Evolutionary conservation across 2,888 invertebrate species (phyloP), one percentile per base, ranked within the genome.

Genomic region (Pollenia amentaria): DNA sequence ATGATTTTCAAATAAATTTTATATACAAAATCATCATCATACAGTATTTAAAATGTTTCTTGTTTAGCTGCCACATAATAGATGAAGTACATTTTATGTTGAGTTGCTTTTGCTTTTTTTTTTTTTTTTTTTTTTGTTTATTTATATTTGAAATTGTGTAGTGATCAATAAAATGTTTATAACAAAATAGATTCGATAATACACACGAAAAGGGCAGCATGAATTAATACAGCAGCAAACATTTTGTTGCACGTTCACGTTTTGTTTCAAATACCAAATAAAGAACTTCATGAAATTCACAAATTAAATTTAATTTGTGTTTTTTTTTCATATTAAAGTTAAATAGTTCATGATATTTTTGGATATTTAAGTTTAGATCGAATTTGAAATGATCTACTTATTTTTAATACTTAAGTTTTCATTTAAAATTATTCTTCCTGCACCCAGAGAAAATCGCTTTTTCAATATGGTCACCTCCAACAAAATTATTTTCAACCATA

Each of bases 221-320:
- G 16, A n/a, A 48, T 12, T 29, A 29, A 40, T 11, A 40, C 8
- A 48, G 48, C 14, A 38, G 16, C 29, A 29, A 38, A 21, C 14
- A 40, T 53, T 62, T 53, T 53, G n/a, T 48, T 51, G 42, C 70
- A 62, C 51, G 62, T 70, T 79, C 69, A 79, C 70, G 42, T 69
- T 67, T 78, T 77, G 57, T 57, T 51, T 40, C 65, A 18, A 21
- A 67, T 72, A 60, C 67, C 84, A 73, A 73, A 79, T 77, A 78
- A 73, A 87, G 85, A 78, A 81, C 51, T 72, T 77, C 78, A 84
- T 87, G 75, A 84, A 73, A 78, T 77, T 55, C 44, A 73, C 53
- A 85, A 85, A 83, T 42, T 82, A 42, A 76, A 40, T 82, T 70
- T 60, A 75, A 80, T 83, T 83, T 79, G 73, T 73, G 64, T 85